phyloP scores from a whole-genome alignment of 2,113 vertebrate genomes.

The Lasiurus borealis region DNA sequence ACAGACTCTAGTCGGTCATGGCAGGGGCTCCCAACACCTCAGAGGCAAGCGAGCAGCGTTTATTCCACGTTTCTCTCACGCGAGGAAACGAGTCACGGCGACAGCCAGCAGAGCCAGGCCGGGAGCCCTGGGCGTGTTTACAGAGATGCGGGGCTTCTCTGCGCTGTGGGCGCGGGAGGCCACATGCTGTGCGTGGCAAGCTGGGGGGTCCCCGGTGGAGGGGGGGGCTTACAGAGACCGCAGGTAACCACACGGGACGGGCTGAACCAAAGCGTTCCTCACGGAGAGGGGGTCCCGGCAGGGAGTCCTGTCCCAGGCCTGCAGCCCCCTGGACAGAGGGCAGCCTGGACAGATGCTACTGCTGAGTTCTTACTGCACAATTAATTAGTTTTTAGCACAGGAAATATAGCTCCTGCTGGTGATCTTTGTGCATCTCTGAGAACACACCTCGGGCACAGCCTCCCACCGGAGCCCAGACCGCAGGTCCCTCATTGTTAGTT shows the following conservation, averaged over 20 bases:
- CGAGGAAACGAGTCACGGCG: too few relatives aligned
- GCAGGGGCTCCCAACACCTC: too few relatives aligned
- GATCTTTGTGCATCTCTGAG: not conserved
- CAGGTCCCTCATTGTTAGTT: too few relatives aligned
- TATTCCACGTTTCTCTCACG: too few relatives aligned
- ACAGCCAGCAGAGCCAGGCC: too few relatives aligned
- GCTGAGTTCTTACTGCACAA: too few relatives aligned
- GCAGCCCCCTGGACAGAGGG: not conserved
- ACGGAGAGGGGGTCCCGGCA: fast-evolving
- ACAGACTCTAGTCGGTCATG: too few relatives aligned
- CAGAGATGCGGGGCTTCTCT: not conserved
- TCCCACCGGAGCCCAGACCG: not conserved
- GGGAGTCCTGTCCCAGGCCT: not conserved
- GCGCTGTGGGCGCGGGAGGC: not conserved
- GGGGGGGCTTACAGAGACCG: not conserved
- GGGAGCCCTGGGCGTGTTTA: fast-evolving
- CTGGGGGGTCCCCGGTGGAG: not conserved
- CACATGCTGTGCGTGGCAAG: fast-evolving
- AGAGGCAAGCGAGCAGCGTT: too few relatives aligned
- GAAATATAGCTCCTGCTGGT: not conserved
- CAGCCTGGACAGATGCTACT: too few relatives aligned
- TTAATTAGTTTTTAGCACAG: too few relatives aligned
- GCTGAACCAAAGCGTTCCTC: not conserved
- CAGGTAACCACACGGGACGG: fast-evolving
- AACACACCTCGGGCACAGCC: not conserved